Percentiles rank a stretch among this genome's conserved stretches.
Evolutionary conservation across 2,888 invertebrate species (phyloP).

Genomic region (Axea sp.): DNA sequence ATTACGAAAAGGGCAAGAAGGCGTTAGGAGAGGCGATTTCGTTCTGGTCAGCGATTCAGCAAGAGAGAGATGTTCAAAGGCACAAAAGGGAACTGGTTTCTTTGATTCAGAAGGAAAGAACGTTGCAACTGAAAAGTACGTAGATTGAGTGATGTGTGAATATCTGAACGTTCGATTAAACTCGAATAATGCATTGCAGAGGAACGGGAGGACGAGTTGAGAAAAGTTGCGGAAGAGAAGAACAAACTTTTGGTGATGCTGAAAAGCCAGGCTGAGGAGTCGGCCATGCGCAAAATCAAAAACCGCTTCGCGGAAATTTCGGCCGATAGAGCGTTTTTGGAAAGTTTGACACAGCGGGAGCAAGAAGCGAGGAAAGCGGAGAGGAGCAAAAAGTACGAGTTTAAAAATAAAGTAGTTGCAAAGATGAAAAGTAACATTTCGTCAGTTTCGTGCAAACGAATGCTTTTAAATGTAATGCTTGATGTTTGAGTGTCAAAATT

Average conservation of each 20-base stretch:
- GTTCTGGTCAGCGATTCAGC: constrained; percentile 70
- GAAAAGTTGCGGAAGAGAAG: constrained; percentile 67
- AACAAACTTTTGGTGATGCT: constrained; percentile 68
- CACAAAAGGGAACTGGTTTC: constrained; percentile 70
- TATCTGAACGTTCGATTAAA: background rate
- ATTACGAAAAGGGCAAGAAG: constrained; percentile 80
- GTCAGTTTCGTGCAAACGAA: no score
- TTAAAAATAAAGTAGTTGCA: no score
- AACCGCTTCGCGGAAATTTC: constrained; percentile 68
- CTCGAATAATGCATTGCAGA: constrained; percentile 44
- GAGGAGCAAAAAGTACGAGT: constrained; percentile 66
- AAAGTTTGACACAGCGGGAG: constrained; percentile 65
- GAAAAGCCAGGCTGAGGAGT: constrained; percentile 72
- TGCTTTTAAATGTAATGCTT: no score
- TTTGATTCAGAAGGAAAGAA: constrained; percentile 70
- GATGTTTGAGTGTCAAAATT: no score
- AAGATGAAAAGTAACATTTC: no score
- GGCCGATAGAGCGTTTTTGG: constrained; percentile 69
- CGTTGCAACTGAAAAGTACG: constrained; percentile 69
- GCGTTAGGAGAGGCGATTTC: constrained; percentile 68
- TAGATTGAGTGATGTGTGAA: no score
- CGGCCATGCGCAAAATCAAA: constrained; percentile 67
- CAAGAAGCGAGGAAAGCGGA: constrained; percentile 67
- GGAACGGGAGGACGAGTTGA: constrained; percentile 67
- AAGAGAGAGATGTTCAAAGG: constrained; percentile 68